Evolutionary conservation across 2,888 invertebrate species (phyloP).

Genomic region (Salpingus planirostris): DNA sequence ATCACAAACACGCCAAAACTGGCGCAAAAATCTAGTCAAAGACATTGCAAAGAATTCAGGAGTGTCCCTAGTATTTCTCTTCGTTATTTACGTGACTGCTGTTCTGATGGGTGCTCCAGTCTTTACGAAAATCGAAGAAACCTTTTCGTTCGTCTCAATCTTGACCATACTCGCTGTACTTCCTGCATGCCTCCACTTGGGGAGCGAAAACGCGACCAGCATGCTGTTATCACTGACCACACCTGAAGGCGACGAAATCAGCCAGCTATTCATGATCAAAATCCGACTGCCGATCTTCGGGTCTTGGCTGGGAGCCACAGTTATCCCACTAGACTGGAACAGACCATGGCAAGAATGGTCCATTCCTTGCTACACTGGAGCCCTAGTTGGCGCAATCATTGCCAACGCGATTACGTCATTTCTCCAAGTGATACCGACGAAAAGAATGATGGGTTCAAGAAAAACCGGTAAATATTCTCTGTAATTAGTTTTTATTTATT

Average conservation of each 20-base stretch:
- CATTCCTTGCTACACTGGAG: conserved; percentile 62
- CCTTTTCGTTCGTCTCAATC: conserved; percentile 55
- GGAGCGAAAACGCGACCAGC: conserved; percentile 48
- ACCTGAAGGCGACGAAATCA: conserved; percentile 45
- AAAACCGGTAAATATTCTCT: conserved; percentile 9
- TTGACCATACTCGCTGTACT: conserved; percentile 54
- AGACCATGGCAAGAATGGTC: conserved; percentile 81
- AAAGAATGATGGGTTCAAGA: conserved; percentile 6
- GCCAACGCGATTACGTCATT: conserved; percentile 15
- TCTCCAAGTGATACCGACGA: conserved; percentile 1
- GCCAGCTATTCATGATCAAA: conserved; percentile 50
- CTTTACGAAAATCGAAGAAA: conserved; percentile 55
- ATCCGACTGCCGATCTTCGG: conserved; percentile 57
- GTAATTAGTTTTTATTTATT: too few species aligned
- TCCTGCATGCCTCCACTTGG: conserved; percentile 54
- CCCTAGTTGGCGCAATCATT: conserved; percentile 50
- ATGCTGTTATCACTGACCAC: conserved; percentile 47
- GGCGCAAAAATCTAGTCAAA: conserved; percentile 6
- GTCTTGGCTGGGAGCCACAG: conserved; percentile 76
- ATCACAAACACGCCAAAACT: not conserved
- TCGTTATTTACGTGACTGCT: conserved; percentile 50
- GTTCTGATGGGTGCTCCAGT: conserved; percentile 63
- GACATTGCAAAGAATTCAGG: conserved; percentile 42
- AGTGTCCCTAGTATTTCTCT: conserved; percentile 42
- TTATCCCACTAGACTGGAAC: conserved; percentile 88